Conservation (phyloP, 2,888 invertebrate species). For the Alloscopus bannaensis region DNA sequence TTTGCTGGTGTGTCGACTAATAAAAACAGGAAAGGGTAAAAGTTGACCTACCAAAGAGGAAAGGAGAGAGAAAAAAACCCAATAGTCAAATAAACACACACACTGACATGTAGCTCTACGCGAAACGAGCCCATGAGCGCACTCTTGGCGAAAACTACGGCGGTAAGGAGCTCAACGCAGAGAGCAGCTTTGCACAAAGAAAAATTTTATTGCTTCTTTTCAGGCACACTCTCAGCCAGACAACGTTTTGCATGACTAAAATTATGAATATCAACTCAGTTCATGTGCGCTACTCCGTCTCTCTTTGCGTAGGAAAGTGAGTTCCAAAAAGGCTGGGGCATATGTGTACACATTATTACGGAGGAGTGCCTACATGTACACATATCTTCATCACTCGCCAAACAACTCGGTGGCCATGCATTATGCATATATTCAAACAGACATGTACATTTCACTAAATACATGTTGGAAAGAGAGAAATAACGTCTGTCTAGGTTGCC, state of each 20-base stretch:
- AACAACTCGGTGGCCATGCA: too few relatives aligned
- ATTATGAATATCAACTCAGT: slow-evolving; percentile 16
- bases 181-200: slow-evolving; percentile 11
- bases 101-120: too few relatives aligned
- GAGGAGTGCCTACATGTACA: too few relatives aligned
- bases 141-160: too few relatives aligned
- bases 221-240: slow-evolving; percentile 26
- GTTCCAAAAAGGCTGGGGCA: not conserved
- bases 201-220: slow-evolving; percentile 24
- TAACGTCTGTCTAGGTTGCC: not conserved
- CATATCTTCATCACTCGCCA: too few relatives aligned
- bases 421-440: too few relatives aligned
- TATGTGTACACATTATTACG: not conserved
- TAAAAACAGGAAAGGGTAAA: not conserved
- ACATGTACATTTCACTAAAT: too few relatives aligned
- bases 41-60: not conserved
- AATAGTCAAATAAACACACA: too few relatives aligned
- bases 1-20: too few relatives aligned
- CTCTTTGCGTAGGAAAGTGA: not conserved
- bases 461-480: too few relatives aligned
- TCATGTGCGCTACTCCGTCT: slow-evolving; percentile 1
- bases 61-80: too few relatives aligned
- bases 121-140: too few relatives aligned
- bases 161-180: slow-evolving; percentile 4
- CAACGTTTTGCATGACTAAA: slow-evolving; percentile 26